Evolutionary conservation across 2,888 invertebrate species (phyloP).

Genomic region (Cryptus armator): DNA sequence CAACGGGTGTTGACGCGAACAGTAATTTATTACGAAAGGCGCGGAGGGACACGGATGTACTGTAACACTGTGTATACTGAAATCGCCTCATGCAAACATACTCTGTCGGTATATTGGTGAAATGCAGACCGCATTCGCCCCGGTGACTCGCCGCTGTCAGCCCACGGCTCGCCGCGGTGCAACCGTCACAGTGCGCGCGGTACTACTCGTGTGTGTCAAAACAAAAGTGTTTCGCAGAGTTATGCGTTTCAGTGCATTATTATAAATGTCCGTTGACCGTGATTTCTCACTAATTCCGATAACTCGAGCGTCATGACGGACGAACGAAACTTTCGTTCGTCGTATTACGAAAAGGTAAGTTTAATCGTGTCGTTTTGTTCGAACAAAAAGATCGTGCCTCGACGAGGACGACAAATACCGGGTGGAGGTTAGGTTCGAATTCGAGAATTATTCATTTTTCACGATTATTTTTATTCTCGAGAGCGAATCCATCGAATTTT

Average conservation of each 20-base stretch:
- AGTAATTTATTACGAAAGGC: no score
- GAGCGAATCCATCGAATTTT: neutral
- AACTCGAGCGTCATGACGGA: constrained; percentile 85
- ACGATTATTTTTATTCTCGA: neutral
- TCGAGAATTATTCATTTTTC: neutral
- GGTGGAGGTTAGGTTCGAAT: neutral
- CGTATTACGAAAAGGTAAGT: constrained; percentile 91
- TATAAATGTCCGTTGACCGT: constrained; percentile 35
- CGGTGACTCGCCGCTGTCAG: no score
- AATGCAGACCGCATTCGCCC: no score
- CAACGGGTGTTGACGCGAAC: neutral
- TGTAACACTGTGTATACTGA: no score
- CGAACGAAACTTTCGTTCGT: constrained; percentile 93
- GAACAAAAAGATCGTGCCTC: neutral
- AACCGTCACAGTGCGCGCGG: no score
- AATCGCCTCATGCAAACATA: no score
- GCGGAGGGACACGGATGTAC: no score
- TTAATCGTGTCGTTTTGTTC: neutral
- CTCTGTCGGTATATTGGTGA: no score
- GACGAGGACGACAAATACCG: neutral
- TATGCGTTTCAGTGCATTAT: neutral
- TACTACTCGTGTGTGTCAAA: no score
- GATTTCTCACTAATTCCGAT: constrained; percentile 42
- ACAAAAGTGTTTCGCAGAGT: neutral
- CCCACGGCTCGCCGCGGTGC: no score